Conservation (phyloP, 1,140 invertebrate species). For the Physella acuta region DNA sequence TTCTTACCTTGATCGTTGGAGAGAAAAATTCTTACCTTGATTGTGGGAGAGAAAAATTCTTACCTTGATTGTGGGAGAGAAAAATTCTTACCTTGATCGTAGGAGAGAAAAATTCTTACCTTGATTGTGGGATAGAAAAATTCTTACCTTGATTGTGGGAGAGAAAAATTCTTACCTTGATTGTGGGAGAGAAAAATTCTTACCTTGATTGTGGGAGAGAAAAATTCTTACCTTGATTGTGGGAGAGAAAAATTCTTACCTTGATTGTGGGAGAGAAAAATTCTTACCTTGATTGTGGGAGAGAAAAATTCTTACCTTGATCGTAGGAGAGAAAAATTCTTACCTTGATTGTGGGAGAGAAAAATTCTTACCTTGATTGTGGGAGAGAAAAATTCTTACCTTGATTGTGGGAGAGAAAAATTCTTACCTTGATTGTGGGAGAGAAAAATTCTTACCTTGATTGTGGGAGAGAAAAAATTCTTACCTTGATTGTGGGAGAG, state of each 20-base stretch:
- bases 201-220: conserved; percentile 93
- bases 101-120: conserved; percentile 88
- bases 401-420: too few species aligned
- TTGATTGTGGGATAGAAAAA: too few species aligned
- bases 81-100: conserved; percentile 80
- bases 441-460: conserved; percentile 86
- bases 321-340: conserved; percentile 92
- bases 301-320: conserved; percentile 70
- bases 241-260: conserved; percentile 66
- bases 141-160: conserved; percentile 86
- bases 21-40: conserved; percentile 70
- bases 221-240: too few species aligned
- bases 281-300: too few species aligned
- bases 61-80: too few species aligned
- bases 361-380: conserved; percentile 80
- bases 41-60: conserved; percentile 92
- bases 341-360: too few species aligned
- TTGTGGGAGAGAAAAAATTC: too few species aligned
- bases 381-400: conserved; percentile 88
- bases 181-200: conserved; percentile 51
- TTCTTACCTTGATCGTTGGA: too few species aligned
- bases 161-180: conserved; percentile 89
- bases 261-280: conserved; percentile 94
- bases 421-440: conserved; percentile 86
- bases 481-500: conserved; percentile 88